Percentiles rank a stretch among this genome's conserved stretches.
These are phyloP conservation scores for Clarias platycephalus DNA, from an alignment of 2,797 vertebrate species.

Conservation along the genomic window DNA sequence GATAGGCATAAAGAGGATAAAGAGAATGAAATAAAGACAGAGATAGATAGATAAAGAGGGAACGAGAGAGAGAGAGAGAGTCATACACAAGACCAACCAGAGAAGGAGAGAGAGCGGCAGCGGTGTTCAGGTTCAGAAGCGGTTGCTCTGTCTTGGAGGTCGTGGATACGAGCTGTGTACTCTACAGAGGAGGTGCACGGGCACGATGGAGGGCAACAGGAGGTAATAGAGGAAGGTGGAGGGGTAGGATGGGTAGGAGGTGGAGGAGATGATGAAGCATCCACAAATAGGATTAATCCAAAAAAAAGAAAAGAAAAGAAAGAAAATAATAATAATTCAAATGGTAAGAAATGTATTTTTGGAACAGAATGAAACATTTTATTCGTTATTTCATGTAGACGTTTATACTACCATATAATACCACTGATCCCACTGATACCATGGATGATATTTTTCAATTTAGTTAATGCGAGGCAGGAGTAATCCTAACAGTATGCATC, in stretches of 20 bases:
- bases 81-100: slow-evolving; percentile 68
- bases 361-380: background rate
- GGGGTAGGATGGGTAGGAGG: slow-evolving; percentile 45
- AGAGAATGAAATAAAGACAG: background rate
- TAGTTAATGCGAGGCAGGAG: background rate
- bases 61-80: slow-evolving; percentile 39
- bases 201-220: slow-evolving; percentile 53
- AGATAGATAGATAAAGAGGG: background rate
- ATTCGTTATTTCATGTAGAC: no score
- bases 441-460: background rate
- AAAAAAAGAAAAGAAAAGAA: slow-evolving; percentile 18
- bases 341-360: background rate
- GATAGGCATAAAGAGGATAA: background rate
- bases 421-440: background rate
- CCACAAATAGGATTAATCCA: slow-evolving; percentile 38
- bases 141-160: slow-evolving; percentile 66
- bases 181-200: slow-evolving; percentile 65
- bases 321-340: background rate
- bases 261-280: slow-evolving; percentile 51
- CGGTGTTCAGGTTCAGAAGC: slow-evolving; percentile 68
- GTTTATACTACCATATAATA: background rate
- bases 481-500: background rate
- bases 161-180: slow-evolving; percentile 73
- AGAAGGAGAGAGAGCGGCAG: slow-evolving; percentile 69
- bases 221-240: slow-evolving; percentile 48